Evolutionary conservation across 2,888 invertebrate genomes (phyloP).

Genomic region (Dolichopus griseipennis): DNA sequence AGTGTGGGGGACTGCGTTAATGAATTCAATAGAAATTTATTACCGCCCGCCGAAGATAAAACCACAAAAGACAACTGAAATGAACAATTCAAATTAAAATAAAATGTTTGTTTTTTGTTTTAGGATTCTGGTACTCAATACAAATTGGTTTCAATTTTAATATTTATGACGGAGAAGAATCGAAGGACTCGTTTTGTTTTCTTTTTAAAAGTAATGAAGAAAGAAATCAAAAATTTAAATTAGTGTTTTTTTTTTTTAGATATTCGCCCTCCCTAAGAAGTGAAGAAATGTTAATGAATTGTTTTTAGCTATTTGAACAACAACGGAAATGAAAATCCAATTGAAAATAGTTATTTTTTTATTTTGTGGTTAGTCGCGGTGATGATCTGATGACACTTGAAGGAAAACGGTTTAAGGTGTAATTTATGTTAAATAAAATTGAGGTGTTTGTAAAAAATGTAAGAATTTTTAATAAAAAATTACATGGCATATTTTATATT

Average conservation of each 20-base stretch:
- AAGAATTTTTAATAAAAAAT: too few species aligned
- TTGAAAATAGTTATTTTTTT: neutral
- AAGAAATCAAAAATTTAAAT: neutral
- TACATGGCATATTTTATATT: too few species aligned
- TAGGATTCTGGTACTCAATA: too few species aligned
- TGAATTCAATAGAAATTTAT: neutral
- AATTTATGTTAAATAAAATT: too few species aligned
- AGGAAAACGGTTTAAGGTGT: too few species aligned
- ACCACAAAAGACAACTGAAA: neutral
- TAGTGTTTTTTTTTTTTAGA: neutral
- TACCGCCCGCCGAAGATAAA: neutral
- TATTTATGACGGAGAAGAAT: neutral
- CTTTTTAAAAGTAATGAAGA: neutral
- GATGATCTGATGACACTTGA: too few species aligned
- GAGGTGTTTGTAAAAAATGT: too few species aligned
- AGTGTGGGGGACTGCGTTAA: too few species aligned
- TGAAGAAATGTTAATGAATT: neutral
- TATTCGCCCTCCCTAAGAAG: neutral
- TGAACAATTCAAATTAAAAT: neutral
- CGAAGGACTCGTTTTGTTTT: neutral
- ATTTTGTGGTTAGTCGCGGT: neutral
- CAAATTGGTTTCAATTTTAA: neutral
- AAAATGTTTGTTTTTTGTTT: neutral
- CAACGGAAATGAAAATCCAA: neutral
- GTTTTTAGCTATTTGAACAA: neutral